Evolutionary conservation across 2,888 invertebrate species (phyloP).

Genomic region (Drosophila borealis): DNA sequence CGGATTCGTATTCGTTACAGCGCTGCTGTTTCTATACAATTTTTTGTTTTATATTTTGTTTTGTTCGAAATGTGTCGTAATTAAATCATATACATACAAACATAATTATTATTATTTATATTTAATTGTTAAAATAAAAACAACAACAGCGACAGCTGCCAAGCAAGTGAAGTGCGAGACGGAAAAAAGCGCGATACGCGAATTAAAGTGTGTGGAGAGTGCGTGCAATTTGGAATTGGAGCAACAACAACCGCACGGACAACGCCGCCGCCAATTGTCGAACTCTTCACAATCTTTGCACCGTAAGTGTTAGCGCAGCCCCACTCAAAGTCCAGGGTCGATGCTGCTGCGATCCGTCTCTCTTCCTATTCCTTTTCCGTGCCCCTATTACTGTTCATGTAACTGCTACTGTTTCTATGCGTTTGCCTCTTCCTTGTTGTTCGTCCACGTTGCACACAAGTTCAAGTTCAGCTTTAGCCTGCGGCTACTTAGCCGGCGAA

Average conservation of each 20-base stretch:
- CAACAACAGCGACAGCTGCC: conserved; percentile 21
- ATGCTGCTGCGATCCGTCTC: not conserved
- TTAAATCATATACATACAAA: conserved; percentile 48
- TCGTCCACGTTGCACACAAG: conserved; percentile 46
- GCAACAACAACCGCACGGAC: conserved; percentile 28
- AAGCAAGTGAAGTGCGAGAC: conserved; percentile 34
- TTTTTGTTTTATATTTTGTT: conserved; percentile 11
- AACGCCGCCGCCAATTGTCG: conserved; percentile 13
- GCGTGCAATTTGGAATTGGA: conserved; percentile 59
- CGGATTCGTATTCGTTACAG: conserved; percentile 18
- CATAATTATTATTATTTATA: conserved; percentile 40
- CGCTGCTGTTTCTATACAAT: conserved; percentile 1
- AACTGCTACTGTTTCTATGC: not conserved
- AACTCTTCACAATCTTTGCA: conserved; percentile 6
- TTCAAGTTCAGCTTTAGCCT: conserved; percentile 55
- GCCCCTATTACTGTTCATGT: conserved; percentile 1
- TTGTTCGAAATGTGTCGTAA: conserved; percentile 43
- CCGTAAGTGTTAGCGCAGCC: conserved; percentile 29
- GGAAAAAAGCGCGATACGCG: conserved; percentile 61
- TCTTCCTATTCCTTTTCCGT: not conserved
- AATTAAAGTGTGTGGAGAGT: conserved; percentile 56
- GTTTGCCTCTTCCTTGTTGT: not conserved
- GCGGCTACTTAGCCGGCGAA: conserved; percentile 55
- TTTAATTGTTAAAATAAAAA: conserved; percentile 57
- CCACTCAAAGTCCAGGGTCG: not conserved